Evolutionary conservation across 2,113 vertebrate species (phyloP), one percentile per base, ranked within the genome.

Genomic region (Solenodon paradoxus): DNA sequence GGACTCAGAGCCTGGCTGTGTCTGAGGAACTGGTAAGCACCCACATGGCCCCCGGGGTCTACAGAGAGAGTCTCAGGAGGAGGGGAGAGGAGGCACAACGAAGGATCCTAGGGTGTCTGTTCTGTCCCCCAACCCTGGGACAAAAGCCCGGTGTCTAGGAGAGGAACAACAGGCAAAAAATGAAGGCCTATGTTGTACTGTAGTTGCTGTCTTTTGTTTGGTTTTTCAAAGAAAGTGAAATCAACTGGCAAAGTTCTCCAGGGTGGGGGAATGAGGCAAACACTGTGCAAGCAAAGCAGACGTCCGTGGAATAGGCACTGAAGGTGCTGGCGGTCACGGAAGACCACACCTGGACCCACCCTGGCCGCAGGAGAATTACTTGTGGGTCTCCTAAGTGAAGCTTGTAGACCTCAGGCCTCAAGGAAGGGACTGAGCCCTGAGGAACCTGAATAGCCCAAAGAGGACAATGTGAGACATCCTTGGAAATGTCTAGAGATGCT

Each of bases 401-500:
- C 71, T 61, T 68, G 32, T 30, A 95, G 82, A 45, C 9, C 42
- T 30, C 9, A 49, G n/a, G 24, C 69, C 71, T 86, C 74, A 28
- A 0, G 3, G 45, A 89, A 51, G 55, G 30, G 6, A n/a, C 5
- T 30, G 26, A 61, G 2, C 20, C 59, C 61, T 15, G 47, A 87
- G 47, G 35, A 51, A 38, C 51, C 24, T 1, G 78, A 82, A 53
- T 35, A 59, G 13, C n/a, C 38, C 59, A 69, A 49, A 51, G 11
- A 9, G 5, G 7, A 68, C 8, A 85, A 66, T 3, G 6, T 17
- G 26, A 35, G 61, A 35, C n/a, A 61, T 11, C 2, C 4, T 7
- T 53, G 13, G 87, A 91, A 86, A 64, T 20, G 20, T 91, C 28
- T 51, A 53, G 82, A 69, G 89, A 26, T 28, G 12, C 20, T 11